Conservation (phyloP, 2,888 invertebrate genomes). For the Allolobophora icterica region DNA sequence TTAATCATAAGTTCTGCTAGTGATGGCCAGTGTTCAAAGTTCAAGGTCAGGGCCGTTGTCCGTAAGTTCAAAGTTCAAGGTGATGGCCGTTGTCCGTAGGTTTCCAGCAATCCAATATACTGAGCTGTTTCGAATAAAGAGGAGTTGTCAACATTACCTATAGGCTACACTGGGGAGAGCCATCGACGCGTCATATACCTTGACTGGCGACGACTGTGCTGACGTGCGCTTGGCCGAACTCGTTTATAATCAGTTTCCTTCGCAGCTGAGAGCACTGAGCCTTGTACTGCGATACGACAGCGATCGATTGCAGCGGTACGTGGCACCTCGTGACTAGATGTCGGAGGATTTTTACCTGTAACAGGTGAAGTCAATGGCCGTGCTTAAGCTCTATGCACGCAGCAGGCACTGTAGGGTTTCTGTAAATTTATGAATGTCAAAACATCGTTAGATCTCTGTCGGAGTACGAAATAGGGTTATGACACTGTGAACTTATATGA, state of each 20-base stretch:
- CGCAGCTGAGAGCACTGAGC: constrained; percentile 54
- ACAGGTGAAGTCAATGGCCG: neutral
- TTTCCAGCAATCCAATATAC: too few relatives aligned
- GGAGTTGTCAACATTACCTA: too few relatives aligned
- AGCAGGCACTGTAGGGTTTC: neutral
- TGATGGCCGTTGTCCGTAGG: too few relatives aligned
- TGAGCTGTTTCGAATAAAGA: too few relatives aligned
- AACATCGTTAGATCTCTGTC: constrained; percentile 54
- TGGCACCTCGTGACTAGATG: neutral
- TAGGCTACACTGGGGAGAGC: neutral
- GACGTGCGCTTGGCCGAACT: constrained; percentile 33
- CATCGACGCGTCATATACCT: constrained; percentile 31
- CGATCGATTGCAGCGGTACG: constrained; percentile 45
- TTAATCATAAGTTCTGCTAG: too few relatives aligned
- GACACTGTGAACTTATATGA: too few relatives aligned
- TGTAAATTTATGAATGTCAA: neutral
- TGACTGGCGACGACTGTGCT: constrained; percentile 46
- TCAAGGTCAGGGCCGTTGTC: too few relatives aligned
- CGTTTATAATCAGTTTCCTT: constrained; percentile 31
- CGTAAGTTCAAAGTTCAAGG: too few relatives aligned
- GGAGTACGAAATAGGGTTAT: constrained; percentile 31
- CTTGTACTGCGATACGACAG: constrained; percentile 53
- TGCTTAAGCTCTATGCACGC: neutral
- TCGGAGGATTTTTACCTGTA: neutral
- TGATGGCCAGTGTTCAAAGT: too few relatives aligned